These are phyloP conservation scores for Rhodeus uyekii DNA, from an alignment of 2,797 vertebrate species.

Conservation along the genomic window DNA sequence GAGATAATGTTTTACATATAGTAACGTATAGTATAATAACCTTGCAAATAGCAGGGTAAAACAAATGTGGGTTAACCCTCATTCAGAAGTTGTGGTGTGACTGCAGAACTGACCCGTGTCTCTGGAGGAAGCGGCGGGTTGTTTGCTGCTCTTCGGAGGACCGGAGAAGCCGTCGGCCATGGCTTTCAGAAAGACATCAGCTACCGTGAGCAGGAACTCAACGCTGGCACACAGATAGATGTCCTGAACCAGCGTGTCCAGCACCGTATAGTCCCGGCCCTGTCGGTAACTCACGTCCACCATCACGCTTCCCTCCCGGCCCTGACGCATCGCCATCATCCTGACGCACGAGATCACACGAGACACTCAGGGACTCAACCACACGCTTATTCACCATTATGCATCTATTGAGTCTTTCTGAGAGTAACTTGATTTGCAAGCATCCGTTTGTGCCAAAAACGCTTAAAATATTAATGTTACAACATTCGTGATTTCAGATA, in stretches of 20 bases:
- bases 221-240: slow-evolving; percentile 95
- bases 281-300: slow-evolving; percentile 88
- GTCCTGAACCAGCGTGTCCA: slow-evolving; percentile 89
- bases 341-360: slow-evolving; percentile 68
- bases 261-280: slow-evolving; percentile 79
- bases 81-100: too few species aligned
- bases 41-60: background rate
- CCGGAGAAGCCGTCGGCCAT: slow-evolving; percentile 81
- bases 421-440: background rate
- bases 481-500: background rate
- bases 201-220: slow-evolving; percentile 94
- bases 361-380: background rate
- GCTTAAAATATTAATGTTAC: background rate
- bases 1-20: background rate
- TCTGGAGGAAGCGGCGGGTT: slow-evolving; percentile 73
- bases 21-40: accelerated
- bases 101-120: too few species aligned
- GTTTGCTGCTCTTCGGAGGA: slow-evolving; percentile 72
- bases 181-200: slow-evolving; percentile 89
- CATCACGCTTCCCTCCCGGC: slow-evolving; percentile 90
- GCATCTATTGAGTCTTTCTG: background rate
- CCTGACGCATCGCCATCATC: slow-evolving; percentile 92
- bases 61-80: background rate
- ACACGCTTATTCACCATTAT: background rate
- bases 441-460: background rate